A percentile compares a stretch with the other conserved stretches of the same genome.
Evolutionary conservation across 1,140 invertebrate genomes (phyloP).

Genomic region (Caerostris darwini): DNA sequence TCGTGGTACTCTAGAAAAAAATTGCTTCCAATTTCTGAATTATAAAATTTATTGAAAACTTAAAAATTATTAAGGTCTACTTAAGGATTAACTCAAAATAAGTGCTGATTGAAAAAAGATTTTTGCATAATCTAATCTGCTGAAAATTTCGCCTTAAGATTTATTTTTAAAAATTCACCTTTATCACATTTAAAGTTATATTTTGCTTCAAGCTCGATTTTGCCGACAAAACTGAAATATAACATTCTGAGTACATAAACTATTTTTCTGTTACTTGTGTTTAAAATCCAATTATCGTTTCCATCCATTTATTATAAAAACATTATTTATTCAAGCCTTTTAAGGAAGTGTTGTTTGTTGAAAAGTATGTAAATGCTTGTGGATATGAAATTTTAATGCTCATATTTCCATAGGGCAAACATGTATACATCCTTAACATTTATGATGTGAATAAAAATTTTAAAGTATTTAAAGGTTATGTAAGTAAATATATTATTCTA

Average conservation of each 20-base stretch:
- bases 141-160: not conserved
- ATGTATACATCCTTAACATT: no score
- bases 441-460: no score
- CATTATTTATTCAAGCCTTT: not conserved
- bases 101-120: no score
- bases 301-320: not conserved
- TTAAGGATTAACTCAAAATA: no score
- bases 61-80: no score
- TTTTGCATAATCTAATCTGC: not conserved
- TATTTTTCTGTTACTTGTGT: not conserved
- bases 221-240: not conserved
- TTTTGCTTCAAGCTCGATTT: not conserved
- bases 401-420: no score
- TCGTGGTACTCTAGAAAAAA: no score
- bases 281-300: constrained; percentile 2
- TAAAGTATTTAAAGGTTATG: no score
- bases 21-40: no score
- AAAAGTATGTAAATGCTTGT: not conserved
- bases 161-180: not conserved
- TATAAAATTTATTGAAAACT: no score
- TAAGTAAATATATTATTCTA: no score
- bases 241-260: not conserved
- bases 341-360: not conserved
- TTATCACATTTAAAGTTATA: not conserved
- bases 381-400: no score